Conservation (phyloP, 2,797 vertebrate genomes). For the Leuciscus waleckii region DNA sequence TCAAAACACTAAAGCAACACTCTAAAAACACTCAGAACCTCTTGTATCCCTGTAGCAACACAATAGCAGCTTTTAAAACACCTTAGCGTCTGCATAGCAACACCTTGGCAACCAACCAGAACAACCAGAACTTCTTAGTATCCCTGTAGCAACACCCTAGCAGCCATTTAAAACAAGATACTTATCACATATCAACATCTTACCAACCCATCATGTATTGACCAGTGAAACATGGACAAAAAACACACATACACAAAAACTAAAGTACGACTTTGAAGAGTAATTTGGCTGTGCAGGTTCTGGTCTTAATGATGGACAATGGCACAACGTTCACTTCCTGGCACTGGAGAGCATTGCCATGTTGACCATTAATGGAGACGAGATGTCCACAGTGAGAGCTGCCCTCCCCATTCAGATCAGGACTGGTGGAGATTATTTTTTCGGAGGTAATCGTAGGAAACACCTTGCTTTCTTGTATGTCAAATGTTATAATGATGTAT, state of each 20-base stretch:
- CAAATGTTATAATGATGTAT: not conserved
- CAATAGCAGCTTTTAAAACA: not conserved
- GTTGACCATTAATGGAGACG: constrained; percentile 93
- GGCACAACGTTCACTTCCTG: constrained; percentile 92
- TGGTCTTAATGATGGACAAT: constrained; percentile 92
- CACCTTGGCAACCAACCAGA: not conserved
- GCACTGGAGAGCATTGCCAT: constrained; percentile 92
- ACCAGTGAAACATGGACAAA: not conserved
- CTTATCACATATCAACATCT: not conserved
- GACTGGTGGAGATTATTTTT: constrained; percentile 90
- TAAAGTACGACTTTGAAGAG: not conserved
- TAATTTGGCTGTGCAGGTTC: constrained; percentile 76
- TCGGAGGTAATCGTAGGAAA: constrained; percentile 85
- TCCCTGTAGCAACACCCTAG: not conserved
- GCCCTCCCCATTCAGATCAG: constrained; percentile 91
- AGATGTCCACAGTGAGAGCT: constrained; percentile 91
- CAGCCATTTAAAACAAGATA: not conserved
- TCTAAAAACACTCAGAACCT: not conserved
- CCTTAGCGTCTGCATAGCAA: not conserved
- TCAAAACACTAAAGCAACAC: not conserved
- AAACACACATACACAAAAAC: not conserved
- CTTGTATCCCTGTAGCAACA: not conserved
- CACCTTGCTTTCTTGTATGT: not conserved
- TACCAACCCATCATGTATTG: not conserved
- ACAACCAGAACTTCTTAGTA: not conserved